A percentile compares a stretch with the other conserved stretches of the same genome.
Conservation (phyloP, 2,888 invertebrate genomes). For the Pollenia griseotomentosa region DNA sequence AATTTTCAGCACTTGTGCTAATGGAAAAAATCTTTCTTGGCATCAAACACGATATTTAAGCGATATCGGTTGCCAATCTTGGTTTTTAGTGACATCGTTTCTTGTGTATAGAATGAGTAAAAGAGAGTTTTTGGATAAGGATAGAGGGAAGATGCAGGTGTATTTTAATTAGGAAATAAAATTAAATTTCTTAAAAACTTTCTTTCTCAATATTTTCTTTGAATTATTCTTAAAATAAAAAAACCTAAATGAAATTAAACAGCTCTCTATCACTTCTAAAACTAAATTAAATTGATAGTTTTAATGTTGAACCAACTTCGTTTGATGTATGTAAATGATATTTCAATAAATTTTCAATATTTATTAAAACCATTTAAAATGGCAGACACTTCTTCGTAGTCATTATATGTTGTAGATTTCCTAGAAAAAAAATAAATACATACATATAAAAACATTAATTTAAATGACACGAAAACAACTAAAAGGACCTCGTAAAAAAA, state of each 20-base stretch:
- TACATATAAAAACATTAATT: slow-evolving; percentile 48
- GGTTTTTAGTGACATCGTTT: not conserved
- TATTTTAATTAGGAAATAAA: not conserved
- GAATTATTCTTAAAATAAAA: too few relatives aligned
- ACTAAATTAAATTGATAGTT: not conserved
- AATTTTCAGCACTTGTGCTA: too few relatives aligned
- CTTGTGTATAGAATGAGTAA: not conserved
- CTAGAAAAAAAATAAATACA: not conserved
- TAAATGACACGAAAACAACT: slow-evolving; percentile 17
- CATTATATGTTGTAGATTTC: not conserved
- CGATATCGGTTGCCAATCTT: too few relatives aligned
- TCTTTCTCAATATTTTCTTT: not conserved
- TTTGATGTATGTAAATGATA: not conserved
- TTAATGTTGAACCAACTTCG: too few relatives aligned
- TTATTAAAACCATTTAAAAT: slow-evolving; percentile 24
- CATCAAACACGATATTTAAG: too few relatives aligned
- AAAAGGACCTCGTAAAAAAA: slow-evolving; percentile 20
- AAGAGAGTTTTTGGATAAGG: not conserved
- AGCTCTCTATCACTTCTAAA: not conserved
- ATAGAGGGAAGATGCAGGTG: not conserved
- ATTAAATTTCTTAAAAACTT: not conserved
- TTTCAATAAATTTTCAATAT: slow-evolving; percentile 31
- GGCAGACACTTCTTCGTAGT: not conserved
- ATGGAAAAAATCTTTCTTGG: too few relatives aligned
- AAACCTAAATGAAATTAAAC: not conserved